These are phyloP conservation scores for Balanococcus diminutus DNA, from an alignment of 2,888 invertebrate species.

Conservation along the genomic window DNA sequence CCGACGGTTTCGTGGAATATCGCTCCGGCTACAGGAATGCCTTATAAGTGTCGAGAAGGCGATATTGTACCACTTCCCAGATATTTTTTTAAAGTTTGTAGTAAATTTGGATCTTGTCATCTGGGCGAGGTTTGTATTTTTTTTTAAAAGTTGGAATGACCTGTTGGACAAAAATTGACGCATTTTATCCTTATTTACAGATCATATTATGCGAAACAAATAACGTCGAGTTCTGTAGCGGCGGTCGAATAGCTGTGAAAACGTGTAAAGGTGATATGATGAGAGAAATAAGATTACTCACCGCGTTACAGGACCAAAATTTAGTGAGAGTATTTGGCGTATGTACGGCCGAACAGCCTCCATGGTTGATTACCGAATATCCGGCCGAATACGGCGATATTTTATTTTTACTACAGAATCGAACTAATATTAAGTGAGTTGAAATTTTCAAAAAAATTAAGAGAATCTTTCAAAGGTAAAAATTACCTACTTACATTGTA, in stretches of 20 bases:
- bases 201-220: conserved; percentile 67
- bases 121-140: conserved; percentile 66
- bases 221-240: conserved; percentile 64
- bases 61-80: conserved; percentile 67
- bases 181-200: too few species aligned
- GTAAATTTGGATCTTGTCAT: conserved; percentile 67
- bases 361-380: conserved; percentile 75
- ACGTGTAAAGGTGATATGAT: conserved; percentile 64
- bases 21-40: conserved; percentile 68
- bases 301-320: conserved; percentile 71
- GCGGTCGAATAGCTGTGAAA: conserved; percentile 66
- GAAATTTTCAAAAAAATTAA: not conserved
- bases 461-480: not conserved
- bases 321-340: conserved; percentile 70
- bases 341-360: conserved; percentile 68
- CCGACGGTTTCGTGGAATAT: conserved; percentile 69
- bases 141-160: too few species aligned
- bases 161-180: too few species aligned
- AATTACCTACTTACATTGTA: too few species aligned
- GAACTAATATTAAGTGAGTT: conserved; percentile 59
- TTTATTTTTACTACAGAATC: conserved; percentile 68
- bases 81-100: conserved; percentile 66
- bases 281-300: conserved; percentile 73
- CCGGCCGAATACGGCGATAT: conserved; percentile 74
- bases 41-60: conserved; percentile 67